These are phyloP conservation scores for Microcaecilia unicolor DNA, from an alignment of 2,797 vertebrate species.

Conservation along the genomic window DNA sequence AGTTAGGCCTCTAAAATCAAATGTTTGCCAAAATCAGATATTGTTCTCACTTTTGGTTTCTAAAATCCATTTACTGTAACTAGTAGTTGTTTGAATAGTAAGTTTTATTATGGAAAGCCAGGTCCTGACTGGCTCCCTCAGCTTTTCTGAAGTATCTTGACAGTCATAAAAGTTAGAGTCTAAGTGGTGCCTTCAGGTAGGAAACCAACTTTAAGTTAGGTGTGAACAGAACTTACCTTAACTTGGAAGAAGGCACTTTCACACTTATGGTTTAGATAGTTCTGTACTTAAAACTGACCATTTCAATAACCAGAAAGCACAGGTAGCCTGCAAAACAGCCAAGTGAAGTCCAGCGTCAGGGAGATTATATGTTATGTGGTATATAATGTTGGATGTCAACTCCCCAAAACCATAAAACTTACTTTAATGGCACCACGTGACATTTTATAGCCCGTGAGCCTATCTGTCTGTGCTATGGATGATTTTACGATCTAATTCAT, in stretches of 20 bases:
- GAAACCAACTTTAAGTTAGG: conserved; percentile 56
- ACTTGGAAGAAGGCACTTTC: conserved; percentile 60
- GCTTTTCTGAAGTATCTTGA: conserved; percentile 22
- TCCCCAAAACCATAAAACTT: conserved; percentile 99
- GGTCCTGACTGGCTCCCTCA: conserved; percentile 14
- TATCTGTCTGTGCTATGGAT: conserved; percentile 96
- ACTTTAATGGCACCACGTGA: conserved; percentile 99
- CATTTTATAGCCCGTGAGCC: conserved; percentile 98
- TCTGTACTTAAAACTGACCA: conserved; percentile 67
- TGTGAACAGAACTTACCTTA: conserved; percentile 78
- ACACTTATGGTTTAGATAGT: conserved; percentile 62
- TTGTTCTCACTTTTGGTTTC: conserved; percentile 33
- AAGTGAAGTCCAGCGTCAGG: conserved; percentile 92
- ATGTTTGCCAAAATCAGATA: conserved; percentile 39
- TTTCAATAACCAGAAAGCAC: conserved; percentile 81
- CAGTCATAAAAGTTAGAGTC: conserved; percentile 20
- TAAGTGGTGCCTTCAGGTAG: conserved; percentile 32
- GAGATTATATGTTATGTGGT: conserved; percentile 99
- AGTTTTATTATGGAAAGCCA: conserved; percentile 19
- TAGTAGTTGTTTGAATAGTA: conserved; percentile 7
- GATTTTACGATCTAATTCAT: conserved; percentile 99
- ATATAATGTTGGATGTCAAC: conserved; percentile 98
- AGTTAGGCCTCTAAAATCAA: conserved; percentile 52
- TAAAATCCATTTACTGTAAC: conserved; percentile 21
- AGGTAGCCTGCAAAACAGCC: conserved; percentile 89